Percentiles rank a stretch among this genome's conserved stretches.
Conservation (phyloP, 2,888 invertebrate species). For the Aromia moschata region DNA sequence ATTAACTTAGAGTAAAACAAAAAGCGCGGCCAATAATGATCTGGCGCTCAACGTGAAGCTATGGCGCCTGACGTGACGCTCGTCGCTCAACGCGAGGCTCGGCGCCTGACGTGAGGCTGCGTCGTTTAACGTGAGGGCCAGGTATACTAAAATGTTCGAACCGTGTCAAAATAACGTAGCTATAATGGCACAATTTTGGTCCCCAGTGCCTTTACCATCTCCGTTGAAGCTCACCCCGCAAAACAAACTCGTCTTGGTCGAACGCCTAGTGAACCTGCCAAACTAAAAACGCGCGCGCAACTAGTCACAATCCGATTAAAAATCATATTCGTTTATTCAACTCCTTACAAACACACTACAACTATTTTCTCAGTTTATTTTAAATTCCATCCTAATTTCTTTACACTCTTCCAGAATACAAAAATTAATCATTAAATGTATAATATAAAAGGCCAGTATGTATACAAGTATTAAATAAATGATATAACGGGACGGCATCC, state of each 20-base stretch:
- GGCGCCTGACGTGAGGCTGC: too few species aligned
- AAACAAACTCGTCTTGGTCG: neutral
- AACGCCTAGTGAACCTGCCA: neutral
- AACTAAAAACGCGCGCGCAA: constrained; percentile 7
- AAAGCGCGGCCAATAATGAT: too few species aligned
- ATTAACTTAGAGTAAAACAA: too few species aligned
- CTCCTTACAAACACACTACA: constrained; percentile 24
- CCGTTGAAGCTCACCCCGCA: neutral
- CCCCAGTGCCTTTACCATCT: constrained; percentile 1
- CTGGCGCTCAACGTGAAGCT: too few species aligned
- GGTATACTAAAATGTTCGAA: too few species aligned
- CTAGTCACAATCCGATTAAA: constrained; percentile 13
- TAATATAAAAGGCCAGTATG: constrained; percentile 27
- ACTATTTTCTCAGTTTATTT: constrained; percentile 19
- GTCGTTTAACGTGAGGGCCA: too few species aligned
- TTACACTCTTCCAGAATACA: constrained; percentile 26
- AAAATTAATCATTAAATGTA: constrained; percentile 27
- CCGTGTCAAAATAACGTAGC: too few species aligned
- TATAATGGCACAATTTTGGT: too few species aligned
- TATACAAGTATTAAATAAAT: constrained; percentile 30
- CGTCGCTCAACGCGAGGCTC: too few species aligned
- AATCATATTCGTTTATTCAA: constrained; percentile 24
- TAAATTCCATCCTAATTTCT: constrained; percentile 20
- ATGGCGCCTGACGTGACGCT: too few species aligned
- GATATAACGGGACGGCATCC: constrained; percentile 30